Base-by-base conservation (phyloP, 2,797 vertebrate species). In the Tamandua tetradactyla region DNA sequence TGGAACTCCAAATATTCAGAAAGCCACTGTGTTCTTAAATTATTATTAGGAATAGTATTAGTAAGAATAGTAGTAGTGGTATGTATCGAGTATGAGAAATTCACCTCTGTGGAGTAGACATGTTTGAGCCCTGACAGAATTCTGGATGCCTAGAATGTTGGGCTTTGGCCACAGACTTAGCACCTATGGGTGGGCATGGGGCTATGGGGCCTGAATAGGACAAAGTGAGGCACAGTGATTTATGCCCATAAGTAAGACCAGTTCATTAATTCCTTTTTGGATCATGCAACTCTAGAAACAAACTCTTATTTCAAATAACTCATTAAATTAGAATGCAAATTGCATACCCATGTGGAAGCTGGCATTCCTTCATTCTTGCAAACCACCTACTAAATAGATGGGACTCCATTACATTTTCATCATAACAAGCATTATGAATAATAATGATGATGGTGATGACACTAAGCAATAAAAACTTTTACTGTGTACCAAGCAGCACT, bases 181-280 rank as follows among this genome's bases (percentile, higher is more conserved):
- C 10, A 0, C 18, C 35, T 25, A 1, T 11, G 61, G 12, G 17
- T 5, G 7, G 66, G 4, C 0, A 0, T 49, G 32, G 2, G 3
- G 10, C n/a, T 0, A 0, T 49, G 32, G 2, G 3, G 10, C n/a
- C 66, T 23, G 13, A 15, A n/a, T 32, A 3, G 27, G 25, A 4
- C 0, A 0, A 30, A 47, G 59, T 3, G 8, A 62, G 40, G 75
- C 22, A 79, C 18, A 11, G 0, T 10, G 32, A 23, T 35, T 11
- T 10, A 22, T 6, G 23, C 20, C 30, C 55, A 11, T 18, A 14
- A 40, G 22, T 12, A 32, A 52, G 2, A 7, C 32, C 13, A 52
- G 30, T 23, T 25, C 8, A 11, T 20, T 74, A 22, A 7, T 23
- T 52, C 32, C 2, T 68, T 27, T 49, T 44, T 11, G 5, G n/a